Evolutionary conservation across 2,888 invertebrate species (phyloP).

Genomic region (Dione vanillae): DNA sequence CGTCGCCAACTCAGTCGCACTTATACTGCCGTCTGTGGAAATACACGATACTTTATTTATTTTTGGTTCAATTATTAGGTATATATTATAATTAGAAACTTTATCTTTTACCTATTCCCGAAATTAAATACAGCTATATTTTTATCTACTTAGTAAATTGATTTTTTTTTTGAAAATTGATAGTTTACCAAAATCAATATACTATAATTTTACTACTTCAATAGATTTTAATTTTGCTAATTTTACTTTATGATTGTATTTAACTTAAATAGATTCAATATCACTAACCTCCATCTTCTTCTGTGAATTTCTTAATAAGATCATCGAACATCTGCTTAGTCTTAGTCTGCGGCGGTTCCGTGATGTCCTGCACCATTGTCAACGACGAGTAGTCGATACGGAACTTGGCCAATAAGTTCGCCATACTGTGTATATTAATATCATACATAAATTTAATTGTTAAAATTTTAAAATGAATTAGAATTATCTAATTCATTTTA

Average conservation of each 20-base stretch:
- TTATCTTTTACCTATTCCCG: too few species aligned
- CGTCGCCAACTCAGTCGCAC: constrained; percentile 88
- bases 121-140: too few species aligned
- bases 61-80: too few species aligned
- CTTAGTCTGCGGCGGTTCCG: constrained; percentile 90
- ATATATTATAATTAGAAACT: too few species aligned
- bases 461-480: neutral
- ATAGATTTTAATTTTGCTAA: neutral
- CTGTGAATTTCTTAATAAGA: constrained; percentile 87
- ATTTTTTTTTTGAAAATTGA: too few species aligned
- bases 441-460: neutral
- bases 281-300: constrained; percentile 57
- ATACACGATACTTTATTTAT: neutral
- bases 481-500: neutral
- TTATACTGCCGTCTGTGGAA: constrained; percentile 86
- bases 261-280: neutral
- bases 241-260: neutral
- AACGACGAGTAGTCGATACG: constrained; percentile 96
- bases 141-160: too few species aligned
- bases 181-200: too few species aligned
- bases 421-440: constrained; percentile 88
- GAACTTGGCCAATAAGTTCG: constrained; percentile 95
- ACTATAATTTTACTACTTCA: too few species aligned
- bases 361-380: constrained; percentile 95
- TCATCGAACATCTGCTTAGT: constrained; percentile 90